Base-by-base conservation (phyloP, 2,888 invertebrate species). In the Mythimna impura region DNA sequence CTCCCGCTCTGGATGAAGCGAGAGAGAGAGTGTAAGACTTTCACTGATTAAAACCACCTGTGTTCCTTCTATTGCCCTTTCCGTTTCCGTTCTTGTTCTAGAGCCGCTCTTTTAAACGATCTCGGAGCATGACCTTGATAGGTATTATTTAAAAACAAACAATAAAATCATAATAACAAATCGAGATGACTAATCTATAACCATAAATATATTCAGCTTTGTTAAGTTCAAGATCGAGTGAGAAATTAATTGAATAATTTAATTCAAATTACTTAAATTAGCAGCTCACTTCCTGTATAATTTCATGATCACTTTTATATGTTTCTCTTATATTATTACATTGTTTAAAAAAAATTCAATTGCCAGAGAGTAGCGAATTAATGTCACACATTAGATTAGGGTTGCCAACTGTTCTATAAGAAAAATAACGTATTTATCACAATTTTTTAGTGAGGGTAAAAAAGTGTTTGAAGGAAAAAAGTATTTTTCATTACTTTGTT, bases 361-460 rank as follows among this genome's bases (percentile, higher is more conserved):
- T 69, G 20, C 36, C 36, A 60, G 50, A 57, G n/a, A 54, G 34
- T 60, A 64, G 77, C 36, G 14, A 34, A 55, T 76, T 76, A 81
- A 82, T 71, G 66, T 12, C 65, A 66, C 9, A 52, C 30, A 66
- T 78, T 71, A 77, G 25, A 8, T 34, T 43, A 43, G 43, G 43
- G 43, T 43, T 43, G 43, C 5, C 14, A 14, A 12, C 12, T 40
- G 9, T 40, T 40, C 12, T 40, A 12, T 12, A 40, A 40, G 40
- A 40, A 40, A 40, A 40, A 40, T 40, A 40, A 12, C 12, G 40
- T 40, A 12, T 6, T 8, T 36, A 36, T 40, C 40, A 40, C 0
- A 36, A 3, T 40, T 10, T 40, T 12, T 40, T 40, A 10, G 4
- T 40, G 10, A 9, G 9, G 9, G 10, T 14, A 43, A 14, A 43